Percentiles rank a stretch among this genome's conserved stretches.
Evolutionary conservation across 2,113 vertebrate genomes (phyloP).

Genomic region (Machaerirhynchus nigripectus): DNA sequence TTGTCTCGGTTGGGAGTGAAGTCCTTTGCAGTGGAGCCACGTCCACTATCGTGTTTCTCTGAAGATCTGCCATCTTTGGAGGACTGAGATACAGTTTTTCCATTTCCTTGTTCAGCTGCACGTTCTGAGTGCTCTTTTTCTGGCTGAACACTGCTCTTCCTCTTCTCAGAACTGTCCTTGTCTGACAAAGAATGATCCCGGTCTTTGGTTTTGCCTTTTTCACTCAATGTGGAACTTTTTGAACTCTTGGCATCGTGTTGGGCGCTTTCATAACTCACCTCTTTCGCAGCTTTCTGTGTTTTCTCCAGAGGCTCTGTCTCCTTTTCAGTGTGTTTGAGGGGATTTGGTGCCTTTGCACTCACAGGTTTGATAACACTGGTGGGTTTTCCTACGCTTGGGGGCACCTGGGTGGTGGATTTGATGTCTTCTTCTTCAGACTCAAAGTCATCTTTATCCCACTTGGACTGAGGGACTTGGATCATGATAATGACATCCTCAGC

Average conservation of each 20-base stretch:
- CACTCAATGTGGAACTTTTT: constrained; percentile 36
- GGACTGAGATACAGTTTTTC: constrained; percentile 65
- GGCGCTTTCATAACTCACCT: constrained; percentile 45
- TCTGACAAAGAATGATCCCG: constrained; percentile 69
- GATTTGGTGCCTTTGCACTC: constrained; percentile 56
- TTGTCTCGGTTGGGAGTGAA: constrained; percentile 73
- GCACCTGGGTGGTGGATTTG: constrained; percentile 61
- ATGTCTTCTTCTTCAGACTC: constrained; percentile 86
- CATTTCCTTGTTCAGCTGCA: constrained; percentile 67
- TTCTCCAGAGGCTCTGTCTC: constrained; percentile 72
- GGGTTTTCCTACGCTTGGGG: constrained; percentile 61
- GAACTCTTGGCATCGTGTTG: constrained; percentile 72
- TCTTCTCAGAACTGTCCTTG: constrained; percentile 70
- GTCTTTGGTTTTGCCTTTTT: constrained; percentile 75
- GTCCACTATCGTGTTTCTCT: constrained; percentile 73
- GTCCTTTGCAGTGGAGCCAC: constrained; percentile 71
- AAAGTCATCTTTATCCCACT: constrained; percentile 87
- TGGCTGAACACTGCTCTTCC: constrained; percentile 57
- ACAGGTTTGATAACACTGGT: constrained; percentile 69
- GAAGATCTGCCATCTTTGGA: constrained; percentile 74
- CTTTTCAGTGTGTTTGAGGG: constrained; percentile 69
- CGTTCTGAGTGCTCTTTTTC: constrained; percentile 76
- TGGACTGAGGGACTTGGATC: constrained; percentile 85
- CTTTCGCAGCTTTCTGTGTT: constrained; percentile 65
- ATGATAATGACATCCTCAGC: constrained; percentile 86